phyloP scores from a whole-genome alignment of 2,797 vertebrate genomes.

The Clarias fuscus region DNA sequence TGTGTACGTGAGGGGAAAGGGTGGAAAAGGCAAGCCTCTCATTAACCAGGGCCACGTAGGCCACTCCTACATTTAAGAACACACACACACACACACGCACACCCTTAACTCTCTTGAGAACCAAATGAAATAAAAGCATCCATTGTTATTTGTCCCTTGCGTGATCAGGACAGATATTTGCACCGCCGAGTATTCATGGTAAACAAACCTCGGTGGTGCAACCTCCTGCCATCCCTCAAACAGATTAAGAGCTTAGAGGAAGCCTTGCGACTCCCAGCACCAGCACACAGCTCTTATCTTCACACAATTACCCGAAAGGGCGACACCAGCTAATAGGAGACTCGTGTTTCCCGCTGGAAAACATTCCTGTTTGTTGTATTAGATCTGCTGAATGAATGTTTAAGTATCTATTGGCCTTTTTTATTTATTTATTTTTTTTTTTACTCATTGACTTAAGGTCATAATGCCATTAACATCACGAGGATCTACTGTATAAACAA shows the following conservation, averaged over 20 bases:
- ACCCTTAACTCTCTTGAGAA: conserved; percentile 38
- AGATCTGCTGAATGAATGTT: neutral
- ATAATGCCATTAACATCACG: neutral
- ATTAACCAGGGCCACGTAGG: conserved; percentile 47
- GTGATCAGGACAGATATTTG: conserved; percentile 26
- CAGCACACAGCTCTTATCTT: conserved; percentile 36
- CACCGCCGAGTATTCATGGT: neutral
- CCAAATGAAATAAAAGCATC: conserved; percentile 35
- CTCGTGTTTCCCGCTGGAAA: neutral
- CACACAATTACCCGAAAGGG: conserved; percentile 19
- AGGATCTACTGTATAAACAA: neutral
- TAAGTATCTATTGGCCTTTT: neutral
- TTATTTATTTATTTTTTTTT: too few species aligned
- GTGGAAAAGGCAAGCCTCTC: conserved; percentile 41
- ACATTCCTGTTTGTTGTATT: neutral
- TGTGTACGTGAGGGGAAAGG: neutral
- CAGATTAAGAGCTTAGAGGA: conserved; percentile 52
- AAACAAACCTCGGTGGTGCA: conserved; percentile 40
- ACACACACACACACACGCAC: conserved; percentile 2
- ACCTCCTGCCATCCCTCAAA: conserved; percentile 32
- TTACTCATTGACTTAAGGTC: neutral
- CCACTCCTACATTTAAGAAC: conserved; percentile 19
- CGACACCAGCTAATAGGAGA: conserved; percentile 6
- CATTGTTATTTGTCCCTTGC: conserved; percentile 41
- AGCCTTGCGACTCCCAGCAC: conserved; percentile 37